phyloP scores from a whole-genome alignment of 1,140 invertebrate genomes.

The Chrysopa pallens region DNA sequence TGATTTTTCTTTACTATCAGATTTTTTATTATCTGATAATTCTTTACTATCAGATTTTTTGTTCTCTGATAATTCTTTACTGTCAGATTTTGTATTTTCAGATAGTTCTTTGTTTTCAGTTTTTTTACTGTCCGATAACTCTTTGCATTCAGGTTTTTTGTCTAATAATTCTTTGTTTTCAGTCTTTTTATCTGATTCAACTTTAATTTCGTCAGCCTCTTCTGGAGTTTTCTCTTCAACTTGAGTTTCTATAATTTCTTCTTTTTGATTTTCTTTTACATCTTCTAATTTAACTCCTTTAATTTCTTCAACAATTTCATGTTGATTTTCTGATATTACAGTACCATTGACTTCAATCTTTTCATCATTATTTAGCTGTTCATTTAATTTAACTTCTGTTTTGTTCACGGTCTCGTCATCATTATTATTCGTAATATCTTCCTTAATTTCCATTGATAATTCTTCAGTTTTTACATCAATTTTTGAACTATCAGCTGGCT shows the following conservation, averaged over 20 bases:
- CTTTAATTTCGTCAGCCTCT: conserved; percentile 13
- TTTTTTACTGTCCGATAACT: not conserved
- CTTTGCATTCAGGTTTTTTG: conserved; percentile 20
- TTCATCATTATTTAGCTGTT: conserved; percentile 3
- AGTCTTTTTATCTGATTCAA: conserved; percentile 20
- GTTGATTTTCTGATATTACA: too few relatives aligned
- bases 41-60: conserved; percentile 17
- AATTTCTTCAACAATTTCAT: conserved; percentile 1
- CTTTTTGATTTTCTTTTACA: not conserved
- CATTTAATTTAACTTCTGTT: not conserved
- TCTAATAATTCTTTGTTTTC: conserved; percentile 21
- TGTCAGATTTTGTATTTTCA: conserved; percentile 15
- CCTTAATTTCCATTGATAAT: not conserved
- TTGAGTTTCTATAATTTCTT: not conserved
- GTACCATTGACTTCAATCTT: conserved; percentile 2
- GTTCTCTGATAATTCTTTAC: conserved; percentile 17
- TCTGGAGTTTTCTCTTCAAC: conserved; percentile 1
- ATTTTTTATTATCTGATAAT: conserved; percentile 1
- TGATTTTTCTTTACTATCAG: conserved; percentile 2
- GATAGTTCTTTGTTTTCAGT: not conserved
- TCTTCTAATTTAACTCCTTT: not conserved
- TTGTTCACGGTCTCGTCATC: not conserved
- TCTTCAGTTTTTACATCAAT: not conserved
- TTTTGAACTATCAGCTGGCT: too few relatives aligned
- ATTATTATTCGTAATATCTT: not conserved